Conservation (phyloP, 2,113 vertebrate species). For the Asarcornis scutulata region DNA sequence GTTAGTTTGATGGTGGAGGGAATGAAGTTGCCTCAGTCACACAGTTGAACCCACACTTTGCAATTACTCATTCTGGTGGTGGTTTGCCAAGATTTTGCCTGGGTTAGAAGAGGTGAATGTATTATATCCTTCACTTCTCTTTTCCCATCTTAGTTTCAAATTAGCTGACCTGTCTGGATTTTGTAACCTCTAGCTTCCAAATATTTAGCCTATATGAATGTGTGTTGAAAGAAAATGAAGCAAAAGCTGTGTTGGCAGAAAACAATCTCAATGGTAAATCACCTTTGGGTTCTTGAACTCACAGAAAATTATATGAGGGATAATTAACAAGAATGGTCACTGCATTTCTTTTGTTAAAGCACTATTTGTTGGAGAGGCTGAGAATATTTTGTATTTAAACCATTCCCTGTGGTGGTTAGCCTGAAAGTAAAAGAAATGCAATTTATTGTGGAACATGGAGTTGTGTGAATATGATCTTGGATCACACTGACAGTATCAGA, state of each 20-base stretch:
- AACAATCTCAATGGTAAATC: not conserved
- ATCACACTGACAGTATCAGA: not conserved
- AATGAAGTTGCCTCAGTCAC: not conserved
- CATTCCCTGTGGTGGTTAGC: not conserved
- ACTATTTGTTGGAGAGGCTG: not conserved
- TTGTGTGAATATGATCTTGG: not conserved
- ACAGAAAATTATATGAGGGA: not conserved
- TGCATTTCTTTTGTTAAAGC: not conserved
- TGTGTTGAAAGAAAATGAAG: not conserved
- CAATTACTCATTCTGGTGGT: not conserved
- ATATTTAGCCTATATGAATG: no score
- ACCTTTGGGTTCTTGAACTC: not conserved
- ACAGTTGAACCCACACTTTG: fast-evolving
- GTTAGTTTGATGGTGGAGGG: not conserved
- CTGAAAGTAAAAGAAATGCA: not conserved
- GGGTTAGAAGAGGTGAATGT: not conserved
- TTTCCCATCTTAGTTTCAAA: not conserved
- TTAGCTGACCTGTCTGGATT: not conserved
- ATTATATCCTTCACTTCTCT: not conserved
- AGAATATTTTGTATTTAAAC: not conserved
- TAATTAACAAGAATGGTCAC: not conserved
- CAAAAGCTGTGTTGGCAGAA: not conserved
- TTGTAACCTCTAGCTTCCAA: not conserved
- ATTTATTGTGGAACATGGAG: not conserved
- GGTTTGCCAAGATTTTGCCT: not conserved